Evolutionary conservation across 2,888 invertebrate genomes (phyloP), one percentile per base, ranked within the genome.

Genomic region (Sussaba pulchella): DNA sequence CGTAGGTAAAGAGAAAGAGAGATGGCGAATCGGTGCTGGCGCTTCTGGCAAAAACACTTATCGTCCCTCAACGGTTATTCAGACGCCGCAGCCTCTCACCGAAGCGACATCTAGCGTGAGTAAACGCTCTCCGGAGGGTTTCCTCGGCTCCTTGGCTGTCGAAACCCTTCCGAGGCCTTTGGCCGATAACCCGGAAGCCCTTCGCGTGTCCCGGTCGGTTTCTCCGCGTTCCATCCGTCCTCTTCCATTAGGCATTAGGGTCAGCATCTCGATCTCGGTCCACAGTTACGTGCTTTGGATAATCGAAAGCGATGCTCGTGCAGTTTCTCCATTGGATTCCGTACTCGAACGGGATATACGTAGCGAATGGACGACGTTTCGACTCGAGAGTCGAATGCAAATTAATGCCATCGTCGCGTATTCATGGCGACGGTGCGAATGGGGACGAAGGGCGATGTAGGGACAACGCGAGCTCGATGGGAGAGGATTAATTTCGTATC

Each of bases 241-340:
- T 66, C 66, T 66, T 66, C 66, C 66, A 66, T 66, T 66, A 66
- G 66, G 66, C 66, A 66, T 66, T 66, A 66, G 47, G 31, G 31
- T 24, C 47, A 19, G 17, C 31, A 24, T 19, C 66, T 39, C 26
- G 47, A n/a, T n/a, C n/a, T n/a, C n/a, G n/a, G n/a, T n/a, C n/a
- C 45, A 47, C 50, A 31, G 50, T 50, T 66, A 66, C 66, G 66
- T 31, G 47, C 8, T 2, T 12, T 36, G 66, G 66, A 47, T 66
- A 50, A 66, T 66, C 66, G 66, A 66, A 66, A 66, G 50, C 31
- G 66, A 66, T 31, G 47, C 66, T n/a, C n/a, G n/a, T 31, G 31
- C 47, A 31, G 31, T n/a, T 66, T 64, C 26, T 31, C 41, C 61
- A 61, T 41, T 10, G 47, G 64, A 47, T 31, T 47, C 17, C 31